phyloP scores from a whole-genome alignment of 2,888 invertebrate species.

The Seladonia tumulorum region DNA sequence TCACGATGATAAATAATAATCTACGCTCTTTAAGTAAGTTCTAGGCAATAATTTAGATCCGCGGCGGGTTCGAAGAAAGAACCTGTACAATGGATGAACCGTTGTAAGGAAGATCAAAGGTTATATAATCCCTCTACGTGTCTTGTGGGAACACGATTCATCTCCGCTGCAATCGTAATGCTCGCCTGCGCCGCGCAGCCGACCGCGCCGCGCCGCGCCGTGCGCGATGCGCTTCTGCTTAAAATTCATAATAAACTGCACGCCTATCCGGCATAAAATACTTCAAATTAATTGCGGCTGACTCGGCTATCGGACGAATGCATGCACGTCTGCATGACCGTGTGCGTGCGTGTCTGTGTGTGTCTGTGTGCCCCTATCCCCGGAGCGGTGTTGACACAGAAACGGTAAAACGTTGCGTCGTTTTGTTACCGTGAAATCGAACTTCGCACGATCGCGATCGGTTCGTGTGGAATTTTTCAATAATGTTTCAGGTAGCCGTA shows the following conservation, averaged over 20 bases:
- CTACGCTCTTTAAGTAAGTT: slow-evolving; percentile 74
- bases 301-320: slow-evolving; percentile 41
- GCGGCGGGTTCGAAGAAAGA: slow-evolving; percentile 71
- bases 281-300: slow-evolving; percentile 64
- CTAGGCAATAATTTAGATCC: slow-evolving; percentile 75
- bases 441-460: not conserved
- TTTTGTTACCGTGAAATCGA: not conserved
- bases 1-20: slow-evolving; percentile 75
- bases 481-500: not conserved
- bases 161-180: slow-evolving; percentile 73
- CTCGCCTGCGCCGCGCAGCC: slow-evolving; percentile 48
- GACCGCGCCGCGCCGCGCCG: slow-evolving; percentile 36
- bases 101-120: slow-evolving; percentile 75
- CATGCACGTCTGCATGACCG: not conserved
- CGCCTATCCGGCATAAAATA: slow-evolving; percentile 62
- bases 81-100: slow-evolving; percentile 74
- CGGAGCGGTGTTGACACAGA: slow-evolving; percentile 33
- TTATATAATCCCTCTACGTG: slow-evolving; percentile 75
- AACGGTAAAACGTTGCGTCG: slow-evolving; percentile 37
- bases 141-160: slow-evolving; percentile 75
- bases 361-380: not conserved
- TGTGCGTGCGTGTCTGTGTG: too few species aligned
- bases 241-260: slow-evolving; percentile 72
- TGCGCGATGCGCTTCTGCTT: slow-evolving; percentile 66
- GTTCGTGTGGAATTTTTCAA: not conserved